Base-by-base conservation (phyloP, 2,888 invertebrate species). In the Melanargia galathea region DNA sequence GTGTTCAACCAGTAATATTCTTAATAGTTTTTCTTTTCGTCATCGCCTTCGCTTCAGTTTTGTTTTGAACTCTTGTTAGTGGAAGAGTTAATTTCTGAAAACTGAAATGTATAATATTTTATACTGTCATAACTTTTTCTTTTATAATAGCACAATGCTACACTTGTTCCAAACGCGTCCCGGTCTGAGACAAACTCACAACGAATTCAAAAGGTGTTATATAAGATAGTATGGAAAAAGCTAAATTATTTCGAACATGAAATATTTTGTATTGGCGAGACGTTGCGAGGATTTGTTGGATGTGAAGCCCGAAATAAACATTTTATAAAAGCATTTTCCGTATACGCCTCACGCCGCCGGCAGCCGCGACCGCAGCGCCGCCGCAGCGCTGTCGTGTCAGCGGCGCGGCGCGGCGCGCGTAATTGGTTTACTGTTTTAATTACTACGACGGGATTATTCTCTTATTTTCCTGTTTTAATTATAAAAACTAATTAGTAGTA, bases 371-470 rank as follows among this genome's bases (percentile, higher is more conserved):
- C n/a, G 48, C 48, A n/a, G n/a, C 26, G 24, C 26, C n/a, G 8
- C 26, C 24, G 22, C 40, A 38, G 38, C 38, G 38, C 30, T n/a
- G 30, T 13, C 38, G 48, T 4, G 46, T 7, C 48, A 24, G 26
- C 24, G 46, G 1, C 22, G 4, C 40, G 18, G 43, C 45, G 45
- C 6, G 45, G 10, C n/a, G 35, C n/a, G n/a, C n/a, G n/a, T 2
- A 16, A 43, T 46, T 11, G 46, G 22, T 22, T 22, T 46, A 22
- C 46, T 13, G 46, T 46, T 46, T 45, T 22, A 46, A 46, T 46
- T 24, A 24, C 46, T 7, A 11, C 22, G 45, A 22, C 46, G 22
- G 46, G 8, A 13, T 22, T 3, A 8, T 13, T 46, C 35, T 3
- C 35, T 35, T 35, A 35, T 35, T 35, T 35, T 35, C n/a, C 10